Evolutionary conservation across 2,113 vertebrate species (phyloP).

Genomic region (Dissostichus mawsoni): DNA sequence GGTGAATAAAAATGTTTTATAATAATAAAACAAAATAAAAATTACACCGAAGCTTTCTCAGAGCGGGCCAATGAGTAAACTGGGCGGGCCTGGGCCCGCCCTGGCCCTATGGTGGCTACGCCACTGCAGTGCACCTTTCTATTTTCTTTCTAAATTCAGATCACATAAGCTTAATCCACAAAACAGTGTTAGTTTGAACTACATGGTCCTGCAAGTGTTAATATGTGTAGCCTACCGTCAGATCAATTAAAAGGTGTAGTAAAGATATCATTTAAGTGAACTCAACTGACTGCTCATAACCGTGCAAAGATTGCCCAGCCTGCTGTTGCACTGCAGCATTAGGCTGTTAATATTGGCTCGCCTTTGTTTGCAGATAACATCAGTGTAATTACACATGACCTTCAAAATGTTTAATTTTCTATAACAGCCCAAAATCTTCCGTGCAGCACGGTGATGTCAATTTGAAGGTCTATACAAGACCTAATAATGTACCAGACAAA

Average conservation of each 20-base stretch:
- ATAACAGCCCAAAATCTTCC: not conserved
- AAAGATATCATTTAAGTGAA: not conserved
- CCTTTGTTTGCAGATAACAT: constrained; percentile 62
- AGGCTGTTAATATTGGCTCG: constrained; percentile 28
- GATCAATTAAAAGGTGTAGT: not conserved
- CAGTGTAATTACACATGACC: constrained; percentile 65
- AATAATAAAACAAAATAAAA: no score
- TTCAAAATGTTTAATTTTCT: constrained; percentile 37
- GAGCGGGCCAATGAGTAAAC: no score
- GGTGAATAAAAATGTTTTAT: no score
- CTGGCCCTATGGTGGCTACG: no score
- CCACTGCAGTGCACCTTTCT: no score
- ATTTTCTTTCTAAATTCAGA: no score
- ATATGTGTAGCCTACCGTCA: not conserved
- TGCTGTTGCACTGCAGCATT: not conserved
- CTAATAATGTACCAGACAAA: not conserved
- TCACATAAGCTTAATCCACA: no score
- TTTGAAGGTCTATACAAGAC: not conserved
- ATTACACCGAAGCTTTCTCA: no score
- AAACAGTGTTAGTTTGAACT: not conserved
- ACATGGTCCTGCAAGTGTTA: not conserved
- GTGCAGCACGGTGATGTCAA: not conserved
- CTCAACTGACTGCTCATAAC: not conserved
- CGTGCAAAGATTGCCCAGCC: constrained; percentile 26
- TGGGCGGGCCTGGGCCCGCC: no score